Conservation (phyloP, 2,888 invertebrate species). For the Drosophila buzzatii region DNA sequence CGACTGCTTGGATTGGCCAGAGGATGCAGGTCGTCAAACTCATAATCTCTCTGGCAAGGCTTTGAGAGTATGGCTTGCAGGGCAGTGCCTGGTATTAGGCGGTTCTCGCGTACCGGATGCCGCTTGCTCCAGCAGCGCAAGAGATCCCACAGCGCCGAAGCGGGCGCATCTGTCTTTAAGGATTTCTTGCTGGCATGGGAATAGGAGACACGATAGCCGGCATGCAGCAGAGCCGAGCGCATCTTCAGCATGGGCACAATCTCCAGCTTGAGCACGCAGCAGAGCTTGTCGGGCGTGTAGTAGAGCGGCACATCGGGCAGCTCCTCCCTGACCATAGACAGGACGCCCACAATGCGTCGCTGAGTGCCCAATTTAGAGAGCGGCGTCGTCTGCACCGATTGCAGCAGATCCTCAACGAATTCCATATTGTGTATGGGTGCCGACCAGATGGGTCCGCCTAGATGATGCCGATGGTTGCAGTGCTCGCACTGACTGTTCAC, state of each 20-base stretch:
- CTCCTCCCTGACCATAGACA: slow-evolving; percentile 94
- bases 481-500: slow-evolving; percentile 90
- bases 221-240: slow-evolving; percentile 95
- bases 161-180: slow-evolving; percentile 96
- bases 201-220: slow-evolving; percentile 95
- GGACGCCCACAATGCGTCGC: slow-evolving; percentile 91
- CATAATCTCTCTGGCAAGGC: slow-evolving; percentile 85
- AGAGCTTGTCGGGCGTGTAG: slow-evolving; percentile 92
- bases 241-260: slow-evolving; percentile 89
- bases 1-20: slow-evolving; percentile 93
- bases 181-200: slow-evolving; percentile 96
- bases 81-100: slow-evolving; percentile 85
- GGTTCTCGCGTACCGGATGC: slow-evolving; percentile 89
- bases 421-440: slow-evolving; percentile 92
- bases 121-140: slow-evolving; percentile 91
- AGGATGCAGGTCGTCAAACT: slow-evolving; percentile 85
- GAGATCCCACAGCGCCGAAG: slow-evolving; percentile 95
- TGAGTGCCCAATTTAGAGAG: slow-evolving; percentile 87
- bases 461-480: slow-evolving; percentile 91
- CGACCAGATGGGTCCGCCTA: slow-evolving; percentile 98
- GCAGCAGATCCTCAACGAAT: slow-evolving; percentile 91
- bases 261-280: slow-evolving; percentile 90
- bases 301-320: slow-evolving; percentile 93
- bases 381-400: slow-evolving; percentile 85
- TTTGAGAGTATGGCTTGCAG: slow-evolving; percentile 86